These are phyloP conservation scores for Drosophila sechellia DNA, from an alignment of 1,140 invertebrate genomes.

Conservation along the genomic window DNA sequence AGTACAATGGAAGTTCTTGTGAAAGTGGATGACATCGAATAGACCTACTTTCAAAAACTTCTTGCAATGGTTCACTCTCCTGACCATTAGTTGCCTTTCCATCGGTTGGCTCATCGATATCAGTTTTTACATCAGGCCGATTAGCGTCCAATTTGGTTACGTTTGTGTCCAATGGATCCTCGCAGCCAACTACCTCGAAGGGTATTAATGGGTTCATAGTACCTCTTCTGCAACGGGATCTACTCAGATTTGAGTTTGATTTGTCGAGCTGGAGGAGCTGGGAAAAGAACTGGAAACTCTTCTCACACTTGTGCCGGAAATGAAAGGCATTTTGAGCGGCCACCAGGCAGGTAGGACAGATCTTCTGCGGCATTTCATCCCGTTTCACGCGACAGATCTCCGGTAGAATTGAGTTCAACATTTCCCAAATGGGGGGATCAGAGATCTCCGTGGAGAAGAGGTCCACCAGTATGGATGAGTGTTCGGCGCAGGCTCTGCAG, in stretches of 20 bases:
- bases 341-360: slow-evolving; percentile 33
- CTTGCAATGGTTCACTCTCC: background rate
- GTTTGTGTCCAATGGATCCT: slow-evolving; percentile 13
- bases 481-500: slow-evolving; percentile 30
- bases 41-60: slow-evolving; percentile 3
- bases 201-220: background rate
- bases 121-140: background rate
- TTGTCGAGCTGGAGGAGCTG: slow-evolving; percentile 4
- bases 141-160: background rate
- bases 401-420: slow-evolving; percentile 31
- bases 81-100: background rate
- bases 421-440: slow-evolving; percentile 25
- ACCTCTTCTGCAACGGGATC: background rate
- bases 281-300: slow-evolving; percentile 32
- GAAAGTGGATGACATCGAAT: too few relatives aligned
- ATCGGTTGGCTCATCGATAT: background rate
- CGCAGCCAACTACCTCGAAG: slow-evolving; percentile 29
- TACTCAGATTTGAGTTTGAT: background rate
- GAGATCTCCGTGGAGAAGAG: slow-evolving; percentile 31
- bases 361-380: slow-evolving; percentile 40
- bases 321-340: slow-evolving; percentile 39
- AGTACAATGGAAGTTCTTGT: too few relatives aligned
- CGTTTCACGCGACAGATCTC: slow-evolving; percentile 19
- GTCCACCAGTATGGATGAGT: slow-evolving; percentile 20
- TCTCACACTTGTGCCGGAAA: slow-evolving; percentile 40